Conservation (phyloP, 2,888 invertebrate genomes). For the Myathropa florea region DNA sequence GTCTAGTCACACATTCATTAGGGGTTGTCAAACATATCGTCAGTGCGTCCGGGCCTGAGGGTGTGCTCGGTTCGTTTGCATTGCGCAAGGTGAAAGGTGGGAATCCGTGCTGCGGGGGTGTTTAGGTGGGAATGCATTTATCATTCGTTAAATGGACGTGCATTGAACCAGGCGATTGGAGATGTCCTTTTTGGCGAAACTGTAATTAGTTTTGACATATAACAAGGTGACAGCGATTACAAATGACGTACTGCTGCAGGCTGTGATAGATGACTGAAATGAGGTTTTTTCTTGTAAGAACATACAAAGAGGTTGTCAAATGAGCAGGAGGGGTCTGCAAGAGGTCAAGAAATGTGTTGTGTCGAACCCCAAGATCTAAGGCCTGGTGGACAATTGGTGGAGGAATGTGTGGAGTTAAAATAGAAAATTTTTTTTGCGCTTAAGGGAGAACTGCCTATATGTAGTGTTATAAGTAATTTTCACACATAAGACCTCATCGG, state of each 20-base stretch:
- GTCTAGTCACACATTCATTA: constrained; percentile 41
- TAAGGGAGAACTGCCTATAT: too few species aligned
- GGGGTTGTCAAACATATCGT: constrained; percentile 54
- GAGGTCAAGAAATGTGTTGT: neutral
- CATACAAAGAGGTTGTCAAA: neutral
- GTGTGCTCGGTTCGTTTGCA: constrained; percentile 40
- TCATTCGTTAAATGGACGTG: constrained; percentile 42
- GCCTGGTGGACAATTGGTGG: too few species aligned
- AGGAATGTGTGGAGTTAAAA: too few species aligned
- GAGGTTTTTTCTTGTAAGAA: neutral
- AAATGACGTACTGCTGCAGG: constrained; percentile 26
- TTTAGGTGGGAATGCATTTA: constrained; percentile 38
- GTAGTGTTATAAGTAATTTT: too few species aligned
- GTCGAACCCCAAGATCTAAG: too few species aligned
- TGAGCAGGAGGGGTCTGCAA: neutral
- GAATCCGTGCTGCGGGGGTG: constrained; percentile 17
- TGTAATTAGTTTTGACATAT: constrained; percentile 57
- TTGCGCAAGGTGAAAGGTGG: constrained; percentile 67
- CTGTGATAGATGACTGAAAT: constrained; percentile 20
- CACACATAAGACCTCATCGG: too few species aligned
- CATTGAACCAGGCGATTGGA: constrained; percentile 17
- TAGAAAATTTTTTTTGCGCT: too few species aligned
- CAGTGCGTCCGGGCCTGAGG: constrained; percentile 16
- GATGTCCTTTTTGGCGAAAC: constrained; percentile 43
- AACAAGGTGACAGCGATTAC: constrained; percentile 41